Conservation (phyloP, 2,888 invertebrate genomes). For the Cremastobaeus sp. region DNA sequence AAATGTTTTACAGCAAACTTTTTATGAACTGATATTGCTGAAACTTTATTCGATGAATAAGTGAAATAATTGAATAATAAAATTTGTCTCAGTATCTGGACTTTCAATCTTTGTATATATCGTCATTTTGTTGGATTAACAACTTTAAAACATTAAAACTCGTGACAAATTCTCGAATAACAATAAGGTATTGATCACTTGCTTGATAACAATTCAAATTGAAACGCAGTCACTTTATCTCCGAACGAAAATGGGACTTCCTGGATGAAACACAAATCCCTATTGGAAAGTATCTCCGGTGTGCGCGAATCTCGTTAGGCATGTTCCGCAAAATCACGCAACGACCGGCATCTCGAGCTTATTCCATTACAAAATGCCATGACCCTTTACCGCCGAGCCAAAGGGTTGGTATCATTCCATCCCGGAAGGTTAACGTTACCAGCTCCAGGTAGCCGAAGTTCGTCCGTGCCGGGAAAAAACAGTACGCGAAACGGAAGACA, state of each 20-base stretch:
- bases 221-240: slow-evolving; percentile 8
- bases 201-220: no score
- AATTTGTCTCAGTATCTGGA: no score
- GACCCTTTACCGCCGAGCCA: slow-evolving; percentile 66
- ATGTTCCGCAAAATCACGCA: slow-evolving; percentile 50
- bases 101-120: no score
- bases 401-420: slow-evolving; percentile 68
- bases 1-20: no score
- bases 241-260: slow-evolving; percentile 19
- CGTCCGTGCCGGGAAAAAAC: slow-evolving; percentile 44
- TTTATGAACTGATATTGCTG: no score
- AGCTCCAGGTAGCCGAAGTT: slow-evolving; percentile 67
- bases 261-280: slow-evolving; percentile 16
- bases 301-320: slow-evolving; percentile 46
- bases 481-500: slow-evolving; percentile 15
- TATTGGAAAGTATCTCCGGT: slow-evolving; percentile 36
- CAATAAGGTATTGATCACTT: no score
- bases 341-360: slow-evolving; percentile 64
- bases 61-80: no score
- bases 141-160: no score
- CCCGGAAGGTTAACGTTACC: slow-evolving; percentile 70
- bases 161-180: no score
- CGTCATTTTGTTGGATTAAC: no score
- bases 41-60: no score
- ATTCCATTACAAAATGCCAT: slow-evolving; percentile 68